Conservation (phyloP, 1,140 invertebrate species). For the Hycleus cichorii region DNA sequence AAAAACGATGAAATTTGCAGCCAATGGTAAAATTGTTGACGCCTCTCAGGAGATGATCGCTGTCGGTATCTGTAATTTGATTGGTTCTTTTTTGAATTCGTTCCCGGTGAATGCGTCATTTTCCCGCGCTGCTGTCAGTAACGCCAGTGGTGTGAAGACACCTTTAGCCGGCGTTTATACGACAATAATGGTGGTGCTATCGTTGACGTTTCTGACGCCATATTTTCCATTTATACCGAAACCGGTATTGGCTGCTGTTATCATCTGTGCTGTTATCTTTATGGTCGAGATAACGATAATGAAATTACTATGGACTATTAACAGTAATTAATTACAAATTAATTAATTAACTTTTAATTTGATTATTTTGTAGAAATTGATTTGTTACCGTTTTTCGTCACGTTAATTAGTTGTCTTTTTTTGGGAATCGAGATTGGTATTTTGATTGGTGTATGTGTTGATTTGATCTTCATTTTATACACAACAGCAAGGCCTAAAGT, state of each 20-base stretch:
- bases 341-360: neutral
- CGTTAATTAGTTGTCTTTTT: constrained; percentile 65
- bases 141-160: constrained; percentile 66
- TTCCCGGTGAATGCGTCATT: constrained; percentile 68
- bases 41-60: constrained; percentile 63
- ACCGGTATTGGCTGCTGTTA: constrained; percentile 55
- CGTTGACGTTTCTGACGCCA: constrained; percentile 55
- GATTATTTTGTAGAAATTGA: constrained; percentile 58
- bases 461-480: constrained; percentile 70
- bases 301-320: constrained; percentile 54
- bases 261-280: constrained; percentile 63
- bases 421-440: constrained; percentile 78
- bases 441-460: constrained; percentile 69
- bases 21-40: constrained; percentile 47
- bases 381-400: constrained; percentile 62
- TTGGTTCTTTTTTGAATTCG: constrained; percentile 64
- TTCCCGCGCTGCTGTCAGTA: constrained; percentile 66
- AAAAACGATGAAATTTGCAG: constrained; percentile 32
- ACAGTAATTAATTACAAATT: constrained; percentile 44
- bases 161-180: constrained; percentile 62
- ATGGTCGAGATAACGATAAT: constrained; percentile 58
- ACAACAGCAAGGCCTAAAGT: constrained; percentile 68
- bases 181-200: constrained; percentile 47
- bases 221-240: constrained; percentile 66
- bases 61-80: constrained; percentile 59